Conservation (phyloP, 1,140 invertebrate species). For the Papilio polytes region DNA sequence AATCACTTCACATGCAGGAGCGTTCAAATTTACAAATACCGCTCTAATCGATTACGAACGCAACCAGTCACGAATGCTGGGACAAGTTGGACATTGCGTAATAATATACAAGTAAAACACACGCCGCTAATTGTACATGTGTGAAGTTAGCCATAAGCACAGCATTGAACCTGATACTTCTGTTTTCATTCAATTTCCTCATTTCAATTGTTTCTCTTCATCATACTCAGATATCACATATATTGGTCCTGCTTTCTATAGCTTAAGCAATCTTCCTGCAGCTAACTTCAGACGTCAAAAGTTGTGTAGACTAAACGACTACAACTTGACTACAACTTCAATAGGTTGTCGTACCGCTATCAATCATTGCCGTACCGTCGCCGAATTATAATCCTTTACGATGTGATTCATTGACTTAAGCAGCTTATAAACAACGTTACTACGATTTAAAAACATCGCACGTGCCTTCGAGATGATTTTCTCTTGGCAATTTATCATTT, state of each 20-base stretch:
- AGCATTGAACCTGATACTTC: background rate
- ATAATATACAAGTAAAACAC: background rate
- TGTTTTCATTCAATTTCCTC: background rate
- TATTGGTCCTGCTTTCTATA: background rate
- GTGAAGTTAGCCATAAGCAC: background rate
- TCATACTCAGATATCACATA: no score
- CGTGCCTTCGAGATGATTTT: conserved; percentile 26
- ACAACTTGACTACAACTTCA: background rate
- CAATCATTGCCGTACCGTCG: conserved; percentile 38
- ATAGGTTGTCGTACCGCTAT: conserved; percentile 36
- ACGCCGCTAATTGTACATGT: background rate
- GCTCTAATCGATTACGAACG: conserved; percentile 28
- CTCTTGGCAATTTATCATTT: conserved; percentile 11
- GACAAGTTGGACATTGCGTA: conserved; percentile 28
- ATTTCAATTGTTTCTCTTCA: no score
- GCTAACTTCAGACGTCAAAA: background rate
- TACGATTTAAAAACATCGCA: conserved; percentile 27
- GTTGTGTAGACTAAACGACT: background rate
- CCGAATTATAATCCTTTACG: conserved; percentile 40
- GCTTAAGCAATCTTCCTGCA: background rate
- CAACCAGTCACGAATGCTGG: conserved; percentile 33
- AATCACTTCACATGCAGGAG: background rate
- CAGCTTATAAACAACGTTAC: conserved; percentile 38
- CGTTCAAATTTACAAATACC: conserved; percentile 15
- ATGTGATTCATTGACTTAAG: conserved; percentile 42